Evolutionary conservation across 2,113 vertebrate genomes (phyloP), one percentile per base, ranked within the genome.

Genomic region (Phoxinus phoxinus): DNA sequence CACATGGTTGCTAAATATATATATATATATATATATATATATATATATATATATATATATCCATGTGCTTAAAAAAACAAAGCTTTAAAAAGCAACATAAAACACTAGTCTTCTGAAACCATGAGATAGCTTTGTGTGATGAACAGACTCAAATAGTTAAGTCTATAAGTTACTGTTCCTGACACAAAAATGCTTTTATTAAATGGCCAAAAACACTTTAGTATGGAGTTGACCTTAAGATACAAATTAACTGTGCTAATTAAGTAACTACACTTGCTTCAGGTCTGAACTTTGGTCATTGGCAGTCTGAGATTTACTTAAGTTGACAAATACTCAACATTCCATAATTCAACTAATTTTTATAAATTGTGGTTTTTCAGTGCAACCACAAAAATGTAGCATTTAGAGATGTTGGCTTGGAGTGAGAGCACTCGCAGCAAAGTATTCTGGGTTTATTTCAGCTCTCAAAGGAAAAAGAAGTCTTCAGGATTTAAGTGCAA

Each of bases 321-420:
- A 79, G 65, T 19, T 32, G 53, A 58, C 74, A 72, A 85, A 85
- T 73, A 74, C 46, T 74, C 81, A 17, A 83, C 73, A 63, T 85
- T 53, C 25, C 81, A 44, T 41, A 76, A 48, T 74, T 86, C 44
- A 95, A 95, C 93, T 95, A 95, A 94, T 94, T 94, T 94, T 93
- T 94, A 93, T 93, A 92, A 94, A 92, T 95, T 94, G 94, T 93
- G 95, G 94, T 93, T 95, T 95, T 93, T 92, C 93, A 92, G 94
- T 93, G 92, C 93, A 92, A 93, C 94, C 95, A 93, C 94, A 96
- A 93, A 92, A 27, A 78, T 81, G 93, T 58, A 77, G 17, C 59
- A 94, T 67, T 74, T 67, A 30, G 19, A 65, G n/a, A 35, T 25
- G 46, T 67, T 37, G 32, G 51, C 51, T 21, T 75, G 25, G 48